Evolutionary conservation across 2,888 invertebrate species (phyloP).

Genomic region (Petrolisthes cinctipes): DNA sequence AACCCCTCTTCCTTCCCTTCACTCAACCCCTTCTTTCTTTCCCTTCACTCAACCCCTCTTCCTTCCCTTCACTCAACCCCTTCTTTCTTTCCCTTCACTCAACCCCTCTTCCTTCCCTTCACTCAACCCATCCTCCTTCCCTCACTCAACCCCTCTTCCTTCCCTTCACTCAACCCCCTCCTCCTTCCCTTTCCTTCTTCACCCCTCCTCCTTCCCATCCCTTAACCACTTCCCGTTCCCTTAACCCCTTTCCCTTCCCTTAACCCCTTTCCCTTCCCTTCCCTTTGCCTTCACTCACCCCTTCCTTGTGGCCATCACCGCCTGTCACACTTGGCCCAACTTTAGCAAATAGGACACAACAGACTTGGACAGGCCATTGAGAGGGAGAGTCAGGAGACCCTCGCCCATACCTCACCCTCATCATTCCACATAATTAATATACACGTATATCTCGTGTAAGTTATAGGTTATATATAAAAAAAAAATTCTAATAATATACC

Average conservation of each 20-base stretch:
- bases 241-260: not conserved
- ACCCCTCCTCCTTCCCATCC: not conserved
- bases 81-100: not conserved
- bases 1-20: not conserved
- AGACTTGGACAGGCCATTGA: slow-evolving; percentile 2
- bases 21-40: not conserved
- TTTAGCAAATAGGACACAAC: not conserved
- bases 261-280: not conserved
- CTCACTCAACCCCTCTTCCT: not conserved
- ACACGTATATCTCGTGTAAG: no score
- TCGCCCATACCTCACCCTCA: no score
- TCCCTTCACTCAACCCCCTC: no score
- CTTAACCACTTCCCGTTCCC: not conserved
- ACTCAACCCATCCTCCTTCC: no score
- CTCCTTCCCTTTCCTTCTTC: not conserved
- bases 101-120: not conserved
- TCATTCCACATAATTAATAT: no score
- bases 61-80: not conserved
- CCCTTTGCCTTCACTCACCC: not conserved
- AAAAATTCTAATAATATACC: no score
- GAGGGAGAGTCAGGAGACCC: not conserved
- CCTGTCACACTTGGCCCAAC: not conserved
- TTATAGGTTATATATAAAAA: no score
- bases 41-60: not conserved
- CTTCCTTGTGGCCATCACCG: not conserved